These are phyloP conservation scores for Muntiacus reevesi DNA, from an alignment of 2,113 vertebrate genomes.

Conservation along the genomic window DNA sequence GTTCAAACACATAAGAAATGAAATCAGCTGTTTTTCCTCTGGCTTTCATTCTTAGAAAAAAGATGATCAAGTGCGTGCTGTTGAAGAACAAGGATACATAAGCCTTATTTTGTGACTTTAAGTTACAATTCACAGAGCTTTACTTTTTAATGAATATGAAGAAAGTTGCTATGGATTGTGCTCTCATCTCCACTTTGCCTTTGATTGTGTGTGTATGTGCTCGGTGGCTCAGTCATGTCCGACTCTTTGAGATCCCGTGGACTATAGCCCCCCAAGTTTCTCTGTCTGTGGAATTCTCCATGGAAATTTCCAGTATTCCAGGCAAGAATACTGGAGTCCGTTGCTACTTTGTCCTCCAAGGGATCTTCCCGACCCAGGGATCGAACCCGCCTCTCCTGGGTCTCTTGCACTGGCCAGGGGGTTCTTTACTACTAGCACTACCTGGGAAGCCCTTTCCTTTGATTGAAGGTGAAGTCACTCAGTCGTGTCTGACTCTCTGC, in stretches of 20 bases:
- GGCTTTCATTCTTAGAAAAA: neutral
- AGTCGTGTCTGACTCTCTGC: too few species aligned
- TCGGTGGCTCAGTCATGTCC: neutral
- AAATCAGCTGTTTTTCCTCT: conserved; percentile 11
- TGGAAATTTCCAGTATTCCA: neutral
- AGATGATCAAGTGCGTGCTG: neutral
- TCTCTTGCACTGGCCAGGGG: neutral
- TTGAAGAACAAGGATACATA: neutral
- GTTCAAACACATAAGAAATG: neutral
- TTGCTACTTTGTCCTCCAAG: neutral
- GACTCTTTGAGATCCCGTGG: neutral
- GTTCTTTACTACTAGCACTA: neutral
- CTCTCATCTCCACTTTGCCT: neutral
- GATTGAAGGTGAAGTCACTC: too few species aligned
- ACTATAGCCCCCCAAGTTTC: neutral
- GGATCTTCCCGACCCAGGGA: neutral
- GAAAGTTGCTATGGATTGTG: neutral
- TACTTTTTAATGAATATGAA: neutral
- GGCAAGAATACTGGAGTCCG: neutral
- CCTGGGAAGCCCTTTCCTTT: too few species aligned
- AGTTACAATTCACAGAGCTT: neutral
- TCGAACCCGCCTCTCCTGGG: neutral
- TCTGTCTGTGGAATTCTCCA: neutral
- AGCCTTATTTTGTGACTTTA: neutral
- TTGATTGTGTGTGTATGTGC: neutral